A percentile compares a stretch with the other conserved stretches of the same genome.
Evolutionary conservation across 2,113 vertebrate genomes (phyloP).

Genomic region (Prochilodus magdalenae): DNA sequence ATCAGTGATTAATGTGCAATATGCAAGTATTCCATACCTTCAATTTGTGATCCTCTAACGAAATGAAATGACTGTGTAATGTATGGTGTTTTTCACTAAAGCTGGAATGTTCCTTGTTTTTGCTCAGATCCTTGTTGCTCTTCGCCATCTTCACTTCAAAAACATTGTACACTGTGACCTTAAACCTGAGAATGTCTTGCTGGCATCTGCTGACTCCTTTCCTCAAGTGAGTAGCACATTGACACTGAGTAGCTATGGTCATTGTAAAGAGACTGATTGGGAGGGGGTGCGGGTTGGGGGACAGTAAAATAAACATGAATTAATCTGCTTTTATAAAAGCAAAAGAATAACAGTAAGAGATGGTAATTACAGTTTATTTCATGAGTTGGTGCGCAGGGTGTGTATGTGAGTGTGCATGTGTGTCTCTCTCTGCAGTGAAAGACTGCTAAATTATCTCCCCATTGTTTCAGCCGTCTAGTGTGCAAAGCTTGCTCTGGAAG

Average conservation of each 20-base stretch:
- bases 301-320: conserved; percentile 48
- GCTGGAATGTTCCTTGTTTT: background rate
- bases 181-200: conserved; percentile 95
- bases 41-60: too few relatives aligned
- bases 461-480: conserved; percentile 48
- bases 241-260: conserved; percentile 23
- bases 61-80: background rate
- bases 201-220: conserved; percentile 93
- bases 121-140: conserved; percentile 90
- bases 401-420: background rate
- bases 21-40: too few relatives aligned
- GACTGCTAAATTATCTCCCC: conserved; percentile 57
- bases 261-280: conserved; percentile 35
- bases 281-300: conserved; percentile 24
- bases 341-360: conserved; percentile 51
- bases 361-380: conserved; percentile 52
- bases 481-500: conserved; percentile 46
- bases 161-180: conserved; percentile 99
- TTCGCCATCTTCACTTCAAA: conserved; percentile 98
- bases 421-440: conserved; percentile 52
- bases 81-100: background rate
- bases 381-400: background rate
- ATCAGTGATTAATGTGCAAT: too few relatives aligned
- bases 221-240: conserved; percentile 84
- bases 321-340: conserved; percentile 54